phyloP scores from a whole-genome alignment of 2,888 invertebrate species.

The Brachypterus glaber region DNA sequence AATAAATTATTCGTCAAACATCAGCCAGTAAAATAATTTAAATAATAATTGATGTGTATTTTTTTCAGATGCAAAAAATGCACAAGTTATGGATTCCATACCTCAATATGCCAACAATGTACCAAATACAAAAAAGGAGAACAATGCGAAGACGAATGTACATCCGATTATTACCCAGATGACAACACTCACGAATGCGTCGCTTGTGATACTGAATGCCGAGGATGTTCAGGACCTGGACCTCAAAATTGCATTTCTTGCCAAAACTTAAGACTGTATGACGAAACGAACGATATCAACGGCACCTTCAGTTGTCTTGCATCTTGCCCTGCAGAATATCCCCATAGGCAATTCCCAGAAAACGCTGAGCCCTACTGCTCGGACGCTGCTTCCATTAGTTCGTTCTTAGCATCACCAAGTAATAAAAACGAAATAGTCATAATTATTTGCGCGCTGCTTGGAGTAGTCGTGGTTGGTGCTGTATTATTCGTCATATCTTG shows the following conservation, averaged over 20 bases:
- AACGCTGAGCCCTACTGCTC: constrained; percentile 71
- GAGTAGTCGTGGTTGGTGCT: constrained; percentile 20
- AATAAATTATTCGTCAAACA: constrained; percentile 4
- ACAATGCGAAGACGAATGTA: constrained; percentile 86
- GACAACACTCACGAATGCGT: constrained; percentile 60
- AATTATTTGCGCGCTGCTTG: constrained; percentile 17
- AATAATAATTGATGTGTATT: constrained; percentile 10
- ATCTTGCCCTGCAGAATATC: constrained; percentile 67
- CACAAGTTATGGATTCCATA: constrained; percentile 79
- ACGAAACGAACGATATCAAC: constrained; percentile 42
- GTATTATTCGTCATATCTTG: constrained; percentile 17
- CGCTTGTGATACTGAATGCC: constrained; percentile 72
- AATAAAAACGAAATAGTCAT: constrained; percentile 16
- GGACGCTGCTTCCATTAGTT: constrained; percentile 18
- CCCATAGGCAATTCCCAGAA: constrained; percentile 70
- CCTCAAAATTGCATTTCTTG: constrained; percentile 69
- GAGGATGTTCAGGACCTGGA: constrained; percentile 71
- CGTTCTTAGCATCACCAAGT: constrained; percentile 17
- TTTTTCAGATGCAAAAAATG: constrained; percentile 67
- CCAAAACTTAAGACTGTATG: constrained; percentile 64
- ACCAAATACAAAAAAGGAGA: constrained; percentile 76
- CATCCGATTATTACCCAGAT: constrained; percentile 75
- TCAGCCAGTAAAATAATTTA: too few species aligned
- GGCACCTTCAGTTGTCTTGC: constrained; percentile 76
- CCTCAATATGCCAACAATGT: constrained; percentile 79